Percentiles rank a stretch among this genome's conserved stretches.
Conservation (phyloP, 2,113 vertebrate species). For the Paraplagusia blochii region DNA sequence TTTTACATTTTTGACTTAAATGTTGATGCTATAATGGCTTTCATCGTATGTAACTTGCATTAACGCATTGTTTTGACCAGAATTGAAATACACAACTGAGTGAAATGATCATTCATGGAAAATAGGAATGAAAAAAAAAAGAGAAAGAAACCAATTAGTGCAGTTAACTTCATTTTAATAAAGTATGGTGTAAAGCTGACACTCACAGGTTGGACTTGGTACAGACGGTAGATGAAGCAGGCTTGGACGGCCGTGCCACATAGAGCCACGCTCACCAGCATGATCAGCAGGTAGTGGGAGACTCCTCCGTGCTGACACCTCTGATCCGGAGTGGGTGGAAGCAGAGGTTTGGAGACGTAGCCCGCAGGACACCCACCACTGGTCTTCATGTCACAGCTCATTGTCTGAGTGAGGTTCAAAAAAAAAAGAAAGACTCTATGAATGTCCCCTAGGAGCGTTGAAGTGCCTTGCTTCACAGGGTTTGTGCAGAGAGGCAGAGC, state of each 20-base stretch:
- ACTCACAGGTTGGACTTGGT: conserved; percentile 46
- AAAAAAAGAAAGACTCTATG: not conserved
- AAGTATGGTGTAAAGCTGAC: not conserved
- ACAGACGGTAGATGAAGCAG: conserved; percentile 74
- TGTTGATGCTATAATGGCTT: no score
- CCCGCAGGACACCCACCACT: conserved; percentile 54
- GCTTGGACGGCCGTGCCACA: conserved; percentile 70
- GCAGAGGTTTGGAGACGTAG: conserved; percentile 54
- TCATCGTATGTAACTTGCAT: no score
- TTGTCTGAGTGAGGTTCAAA: not conserved
- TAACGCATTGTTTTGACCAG: no score
- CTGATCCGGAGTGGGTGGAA: conserved; percentile 44
- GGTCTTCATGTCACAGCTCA: conserved; percentile 42
- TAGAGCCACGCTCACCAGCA: conserved; percentile 69
- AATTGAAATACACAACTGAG: no score
- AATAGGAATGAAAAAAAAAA: no score
- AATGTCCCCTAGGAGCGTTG: conserved; percentile 2
- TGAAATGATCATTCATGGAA: no score
- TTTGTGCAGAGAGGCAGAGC: not conserved
- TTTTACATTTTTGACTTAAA: no score
- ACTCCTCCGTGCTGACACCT: fast-evolving
- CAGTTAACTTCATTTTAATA: not conserved
- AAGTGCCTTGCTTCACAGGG: conserved; percentile 12
- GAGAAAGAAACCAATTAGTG: not conserved
- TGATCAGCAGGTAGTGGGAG: conserved; percentile 56